These are phyloP conservation scores for Champsocephalus gunnari DNA, from an alignment of 2,797 vertebrate genomes.

Conservation along the genomic window DNA sequence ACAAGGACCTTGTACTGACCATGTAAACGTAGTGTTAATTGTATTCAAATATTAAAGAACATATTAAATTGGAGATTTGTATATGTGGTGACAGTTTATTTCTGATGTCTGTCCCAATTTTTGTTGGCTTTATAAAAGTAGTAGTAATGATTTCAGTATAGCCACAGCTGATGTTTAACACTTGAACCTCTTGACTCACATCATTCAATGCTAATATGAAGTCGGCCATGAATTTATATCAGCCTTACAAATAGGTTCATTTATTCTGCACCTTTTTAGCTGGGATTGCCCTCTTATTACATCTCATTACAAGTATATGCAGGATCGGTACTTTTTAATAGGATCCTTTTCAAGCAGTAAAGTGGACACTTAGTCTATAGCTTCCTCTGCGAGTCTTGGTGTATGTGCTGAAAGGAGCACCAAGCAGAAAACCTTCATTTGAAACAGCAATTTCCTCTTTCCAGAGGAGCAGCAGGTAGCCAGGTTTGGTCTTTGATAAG, in stretches of 20 bases:
- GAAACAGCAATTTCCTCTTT: constrained; percentile 51
- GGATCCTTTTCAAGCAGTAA: background rate
- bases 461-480: constrained; percentile 39
- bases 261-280: background rate
- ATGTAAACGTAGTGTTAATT: background rate
- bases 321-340: background rate
- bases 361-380: background rate
- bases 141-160: background rate
- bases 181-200: background rate
- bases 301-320: background rate
- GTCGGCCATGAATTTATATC: background rate
- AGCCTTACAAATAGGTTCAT: background rate
- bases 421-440: constrained; percentile 44
- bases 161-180: background rate
- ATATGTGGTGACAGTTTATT: background rate
- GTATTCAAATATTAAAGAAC: background rate
- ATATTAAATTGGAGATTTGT: background rate
- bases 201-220: background rate
- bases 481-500: constrained; percentile 36
- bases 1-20: background rate
- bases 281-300: background rate
- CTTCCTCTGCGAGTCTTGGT: constrained; percentile 15
- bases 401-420: background rate
- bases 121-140: background rate
- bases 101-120: background rate